Evolutionary conservation across 2,113 vertebrate species (phyloP).

Genomic region (Stictonetta naevosa): DNA sequence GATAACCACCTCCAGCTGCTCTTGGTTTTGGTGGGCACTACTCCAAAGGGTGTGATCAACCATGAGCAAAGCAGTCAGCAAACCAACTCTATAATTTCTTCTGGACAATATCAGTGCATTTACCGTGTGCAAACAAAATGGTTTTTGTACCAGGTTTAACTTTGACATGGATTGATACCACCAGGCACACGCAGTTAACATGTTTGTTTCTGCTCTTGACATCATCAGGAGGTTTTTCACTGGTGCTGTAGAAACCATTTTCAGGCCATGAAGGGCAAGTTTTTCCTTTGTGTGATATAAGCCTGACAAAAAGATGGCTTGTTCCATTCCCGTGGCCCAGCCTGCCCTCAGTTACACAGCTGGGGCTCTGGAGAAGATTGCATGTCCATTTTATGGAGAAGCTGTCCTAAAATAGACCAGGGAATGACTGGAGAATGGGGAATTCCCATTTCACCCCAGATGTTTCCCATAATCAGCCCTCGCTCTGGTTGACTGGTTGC

Average conservation of each 20-base stretch:
- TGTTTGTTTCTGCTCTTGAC: rapidly evolving
- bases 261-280: neutral
- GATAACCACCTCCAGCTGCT: neutral
- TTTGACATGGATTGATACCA: neutral
- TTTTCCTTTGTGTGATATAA: neutral
- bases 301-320: neutral
- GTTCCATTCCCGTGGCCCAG: neutral
- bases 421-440: neutral
- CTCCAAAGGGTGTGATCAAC: neutral
- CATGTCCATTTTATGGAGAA: neutral
- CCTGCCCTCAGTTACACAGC: neutral
- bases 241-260: rapidly evolving
- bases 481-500: neutral
- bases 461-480: neutral
- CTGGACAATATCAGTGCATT: neutral
- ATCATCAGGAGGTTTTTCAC: neutral
- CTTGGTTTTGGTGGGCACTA: neutral
- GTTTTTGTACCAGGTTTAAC: neutral
- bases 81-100: rapidly evolving
- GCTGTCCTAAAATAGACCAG: neutral
- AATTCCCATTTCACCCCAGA: neutral
- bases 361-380: neutral
- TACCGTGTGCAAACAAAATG: rapidly evolving
- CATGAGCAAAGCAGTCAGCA: neutral
- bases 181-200: neutral